These are phyloP conservation scores for Echinops telfairi DNA, from an alignment of 2,113 vertebrate species.

Conservation along the genomic window DNA sequence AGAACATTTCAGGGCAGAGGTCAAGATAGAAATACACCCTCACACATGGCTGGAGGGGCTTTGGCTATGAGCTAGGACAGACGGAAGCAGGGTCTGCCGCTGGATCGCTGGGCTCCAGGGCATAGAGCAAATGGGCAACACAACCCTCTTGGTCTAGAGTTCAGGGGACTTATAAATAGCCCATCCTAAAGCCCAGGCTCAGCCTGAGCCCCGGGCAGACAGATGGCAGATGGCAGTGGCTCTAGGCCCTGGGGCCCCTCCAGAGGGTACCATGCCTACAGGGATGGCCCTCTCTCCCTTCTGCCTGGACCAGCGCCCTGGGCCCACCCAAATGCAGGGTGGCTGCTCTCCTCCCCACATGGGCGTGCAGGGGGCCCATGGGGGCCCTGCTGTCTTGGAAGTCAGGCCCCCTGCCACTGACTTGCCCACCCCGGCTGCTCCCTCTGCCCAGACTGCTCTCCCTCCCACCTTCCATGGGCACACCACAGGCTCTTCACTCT, in stretches of 20 bases:
- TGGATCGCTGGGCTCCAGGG: neutral
- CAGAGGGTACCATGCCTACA: neutral
- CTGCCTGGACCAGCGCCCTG: neutral
- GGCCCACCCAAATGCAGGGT: too few species aligned
- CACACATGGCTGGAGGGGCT: neutral
- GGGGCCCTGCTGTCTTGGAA: neutral
- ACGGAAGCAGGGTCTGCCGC: neutral
- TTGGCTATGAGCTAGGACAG: neutral
- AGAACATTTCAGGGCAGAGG: slow-evolving; percentile 2
- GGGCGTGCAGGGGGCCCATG: neutral
- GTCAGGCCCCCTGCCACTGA: neutral
- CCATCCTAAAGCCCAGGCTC: neutral
- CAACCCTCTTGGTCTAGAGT: neutral
- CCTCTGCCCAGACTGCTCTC: neutral
- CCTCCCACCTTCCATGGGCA: neutral
- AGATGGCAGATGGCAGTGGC: neutral
- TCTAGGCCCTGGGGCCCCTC: too few species aligned
- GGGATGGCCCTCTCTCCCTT: neutral
- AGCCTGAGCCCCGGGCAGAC: neutral
- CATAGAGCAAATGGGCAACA: neutral
- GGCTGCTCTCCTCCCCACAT: neutral
- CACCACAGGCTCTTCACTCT: neutral
- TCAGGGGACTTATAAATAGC: too few species aligned
- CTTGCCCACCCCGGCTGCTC: neutral
- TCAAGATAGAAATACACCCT: neutral